Base-by-base conservation (phyloP, 2,113 vertebrate genomes). In the Mus pahari region DNA sequence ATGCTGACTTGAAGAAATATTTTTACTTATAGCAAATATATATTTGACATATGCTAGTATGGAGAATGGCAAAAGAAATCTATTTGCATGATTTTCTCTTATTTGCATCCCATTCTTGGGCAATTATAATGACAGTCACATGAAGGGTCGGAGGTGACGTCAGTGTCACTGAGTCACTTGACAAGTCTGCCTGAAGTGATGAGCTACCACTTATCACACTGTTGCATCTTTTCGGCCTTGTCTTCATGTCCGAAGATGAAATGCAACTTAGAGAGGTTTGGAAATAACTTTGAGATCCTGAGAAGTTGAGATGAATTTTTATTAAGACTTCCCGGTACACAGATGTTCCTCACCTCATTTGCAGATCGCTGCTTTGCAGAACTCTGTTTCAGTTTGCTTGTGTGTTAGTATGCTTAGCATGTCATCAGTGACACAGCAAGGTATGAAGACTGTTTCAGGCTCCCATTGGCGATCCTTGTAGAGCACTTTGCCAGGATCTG, bases 241-340 rank as follows among this genome's bases (percentile, higher is more conserved):
- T 53, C 14, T 87, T n/a, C 33, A 24, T 7, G 13, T 33, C 42
- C 45, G 31, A 93, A 83, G 68, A 73, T 87, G 84, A 93, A 66
- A 92, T 3, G 7, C 26, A 10, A 91, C 86, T 95, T 68, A 94
- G 78, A n/a, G 14, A 74, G 36, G 5, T 48, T 36, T 82, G 22
- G 26, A 95, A 96, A 78, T 71, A 50, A 89, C 28, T 70, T 71
- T 88, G 45, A n/a, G 83, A 94, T 87, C 92, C 91, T 66, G 92
- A 84, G 22, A 94, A 90, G 33, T 53, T 48, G 24, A 93, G 79
- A 79, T 42, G 68, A 17, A 82, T 91, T 93, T 92, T 89, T 92
- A 60, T 86, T 70, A 64, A 70, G 28, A 36, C 50, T 55, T 14
- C 7, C 94, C 33, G 68, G 8, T 75, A 9, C 78, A 13, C 28